phyloP scores from a whole-genome alignment of 2,888 invertebrate species.

The Cancer borealis region DNA sequence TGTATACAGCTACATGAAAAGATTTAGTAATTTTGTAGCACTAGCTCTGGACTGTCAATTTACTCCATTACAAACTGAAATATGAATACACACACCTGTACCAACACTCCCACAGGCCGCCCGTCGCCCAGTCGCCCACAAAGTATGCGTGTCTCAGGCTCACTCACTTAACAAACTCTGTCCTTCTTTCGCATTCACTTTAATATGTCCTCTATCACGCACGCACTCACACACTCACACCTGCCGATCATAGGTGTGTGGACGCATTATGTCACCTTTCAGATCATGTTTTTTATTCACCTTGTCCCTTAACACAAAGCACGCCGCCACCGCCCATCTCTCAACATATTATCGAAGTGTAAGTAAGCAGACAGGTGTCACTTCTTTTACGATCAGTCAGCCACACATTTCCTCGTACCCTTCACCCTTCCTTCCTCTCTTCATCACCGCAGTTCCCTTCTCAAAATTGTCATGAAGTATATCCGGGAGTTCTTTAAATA shows the following conservation, averaged over 20 bases:
- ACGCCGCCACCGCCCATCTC: not conserved
- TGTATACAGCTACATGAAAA: too few species aligned
- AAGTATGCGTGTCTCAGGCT: too few species aligned
- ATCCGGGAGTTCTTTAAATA: not conserved
- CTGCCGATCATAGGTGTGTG: not conserved
- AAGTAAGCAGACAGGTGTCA: conserved; percentile 9
- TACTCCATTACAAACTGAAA: too few species aligned
- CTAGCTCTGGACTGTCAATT: too few species aligned
- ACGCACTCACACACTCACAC: not conserved
- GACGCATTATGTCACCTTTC: not conserved
- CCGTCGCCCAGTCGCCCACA: too few species aligned
- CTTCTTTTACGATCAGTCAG: not conserved
- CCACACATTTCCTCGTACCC: not conserved
- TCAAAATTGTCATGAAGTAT: not conserved
- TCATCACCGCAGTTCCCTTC: not conserved
- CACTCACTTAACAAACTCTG: too few species aligned
- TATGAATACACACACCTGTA: too few species aligned
- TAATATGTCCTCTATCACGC: too few species aligned
- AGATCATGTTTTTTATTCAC: not conserved
- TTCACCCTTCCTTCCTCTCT: not conserved
- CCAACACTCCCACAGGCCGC: too few species aligned
- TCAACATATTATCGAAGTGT: not conserved
- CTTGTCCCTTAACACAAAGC: not conserved
- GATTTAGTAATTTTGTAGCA: too few species aligned
- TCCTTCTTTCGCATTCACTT: not conserved